Percentiles rank a stretch among this genome's conserved stretches.
Conservation (phyloP, 2,888 invertebrate genomes). For the Azorinus chamasolen region DNA sequence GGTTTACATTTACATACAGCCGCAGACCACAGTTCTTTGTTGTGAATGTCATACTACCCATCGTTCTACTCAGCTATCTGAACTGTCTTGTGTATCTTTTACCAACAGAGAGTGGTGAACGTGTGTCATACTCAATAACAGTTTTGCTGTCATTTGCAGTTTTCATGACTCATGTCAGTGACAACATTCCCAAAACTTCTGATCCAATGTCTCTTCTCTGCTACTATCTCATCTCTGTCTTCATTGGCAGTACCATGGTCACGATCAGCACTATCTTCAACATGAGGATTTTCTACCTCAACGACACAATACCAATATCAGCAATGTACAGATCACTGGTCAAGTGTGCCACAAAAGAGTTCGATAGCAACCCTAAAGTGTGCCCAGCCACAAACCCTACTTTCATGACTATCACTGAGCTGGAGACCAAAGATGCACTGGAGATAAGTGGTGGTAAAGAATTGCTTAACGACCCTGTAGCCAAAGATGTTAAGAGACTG, state of each 20-base stretch:
- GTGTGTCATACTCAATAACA: constrained; percentile 58
- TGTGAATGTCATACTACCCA: constrained; percentile 59
- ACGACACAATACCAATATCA: no score
- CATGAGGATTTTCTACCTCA: constrained; percentile 1
- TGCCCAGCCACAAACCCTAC: no score
- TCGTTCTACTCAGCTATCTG: constrained; percentile 52
- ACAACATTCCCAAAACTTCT: constrained; percentile 57
- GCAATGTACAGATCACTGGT: no score
- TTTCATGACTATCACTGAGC: no score
- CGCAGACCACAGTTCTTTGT: constrained; percentile 51
- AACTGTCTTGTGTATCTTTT: constrained; percentile 56
- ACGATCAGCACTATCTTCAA: constrained; percentile 8
- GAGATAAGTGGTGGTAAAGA: no score
- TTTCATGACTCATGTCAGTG: constrained; percentile 61
- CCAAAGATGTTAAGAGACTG: no score
- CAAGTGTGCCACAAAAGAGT: no score
- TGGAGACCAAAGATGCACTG: no score
- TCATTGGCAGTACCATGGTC: constrained; percentile 2
- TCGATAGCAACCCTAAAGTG: no score
- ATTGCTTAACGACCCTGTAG: no score
- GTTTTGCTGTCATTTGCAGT: constrained; percentile 61
- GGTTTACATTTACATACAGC: constrained; percentile 7
- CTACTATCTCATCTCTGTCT: constrained; percentile 8
- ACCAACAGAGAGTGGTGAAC: constrained; percentile 60
- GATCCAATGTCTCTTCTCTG: constrained; percentile 46